Evolutionary conservation across 1,140 invertebrate species (phyloP), one percentile per base, ranked within the genome.

Genomic region (Ostrea edulis): DNA sequence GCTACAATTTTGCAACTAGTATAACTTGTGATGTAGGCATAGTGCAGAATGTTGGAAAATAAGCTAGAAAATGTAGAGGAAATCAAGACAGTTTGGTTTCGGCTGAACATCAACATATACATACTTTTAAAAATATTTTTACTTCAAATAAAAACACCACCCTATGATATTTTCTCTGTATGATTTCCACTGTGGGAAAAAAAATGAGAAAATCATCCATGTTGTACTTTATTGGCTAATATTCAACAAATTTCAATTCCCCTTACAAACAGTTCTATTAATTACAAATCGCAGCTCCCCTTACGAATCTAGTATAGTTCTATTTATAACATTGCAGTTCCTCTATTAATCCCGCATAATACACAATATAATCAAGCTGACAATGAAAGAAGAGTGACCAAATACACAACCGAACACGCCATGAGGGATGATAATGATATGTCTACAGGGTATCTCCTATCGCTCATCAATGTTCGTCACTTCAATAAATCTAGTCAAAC

Each of bases 351-450:
- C 68, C 68, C 25, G 25, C 68, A 77, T 77, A 77, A 77, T 29
- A 20, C 55, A 62, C 55, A 20, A 77, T 29, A 77, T 29, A 77
- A 14, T 29, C 68, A 77, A 77, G 68, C 68, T 35, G 68, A 25
- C 68, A 77, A 29, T 77, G 68, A 25, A 35, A 29, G 29, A n/a
- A 62, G 14, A 62, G 68, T 71, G 65, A 71, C 65, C 12, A 12
- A 44, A 71, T 77, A 77, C 68, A 77, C 68, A 77, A 77, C 68
- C 68, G 14, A 77, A 29, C 68, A 77, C 68, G 68, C 68, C 25
- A 77, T 77, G 68, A 77, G 68, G 68, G 68, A 77, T 77, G 68
- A 77, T 25, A 0, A 77, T 77, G 68, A 77, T 77, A 77, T 71
- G 68, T 71, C 14, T 62, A 62, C 55, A 62, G n/a, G n/a, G 55